These are phyloP conservation scores for Campopleginae sp. DNA, from an alignment of 2,888 invertebrate genomes.

Conservation along the genomic window DNA sequence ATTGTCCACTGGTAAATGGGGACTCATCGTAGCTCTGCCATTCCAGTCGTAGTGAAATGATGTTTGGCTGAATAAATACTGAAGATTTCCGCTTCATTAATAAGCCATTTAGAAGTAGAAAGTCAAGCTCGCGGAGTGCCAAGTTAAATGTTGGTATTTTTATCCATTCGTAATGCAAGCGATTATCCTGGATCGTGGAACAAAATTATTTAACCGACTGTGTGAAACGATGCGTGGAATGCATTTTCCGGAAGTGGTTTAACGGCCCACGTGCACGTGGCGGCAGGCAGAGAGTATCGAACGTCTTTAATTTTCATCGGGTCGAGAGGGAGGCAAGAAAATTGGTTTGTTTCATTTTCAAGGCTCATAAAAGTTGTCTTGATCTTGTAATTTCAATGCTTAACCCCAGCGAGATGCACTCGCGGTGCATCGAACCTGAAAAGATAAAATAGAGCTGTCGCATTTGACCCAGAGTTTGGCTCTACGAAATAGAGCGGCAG, in stretches of 20 bases:
- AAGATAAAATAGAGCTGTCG: not conserved
- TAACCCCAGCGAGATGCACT: not conserved
- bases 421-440: not conserved
- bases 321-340: not conserved
- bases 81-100: not conserved
- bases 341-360: not conserved
- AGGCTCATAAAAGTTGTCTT: not conserved
- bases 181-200: not conserved
- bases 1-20: not conserved
- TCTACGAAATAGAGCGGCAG: not conserved
- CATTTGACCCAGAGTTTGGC: conserved; percentile 1
- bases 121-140: not conserved
- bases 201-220: not conserved
- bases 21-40: not conserved
- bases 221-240: not conserved
- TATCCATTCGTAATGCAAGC: not conserved
- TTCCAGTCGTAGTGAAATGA: not conserved
- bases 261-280: not conserved
- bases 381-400: not conserved
- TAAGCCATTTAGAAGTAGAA: not conserved
- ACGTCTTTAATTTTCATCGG: not conserved
- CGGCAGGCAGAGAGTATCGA: not conserved
- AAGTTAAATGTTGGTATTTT: not conserved
- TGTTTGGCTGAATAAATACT: not conserved
- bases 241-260: not conserved